These are phyloP conservation scores for Oncorhynchus clarkii DNA, from an alignment of 2,113 vertebrate species.

Conservation along the genomic window DNA sequence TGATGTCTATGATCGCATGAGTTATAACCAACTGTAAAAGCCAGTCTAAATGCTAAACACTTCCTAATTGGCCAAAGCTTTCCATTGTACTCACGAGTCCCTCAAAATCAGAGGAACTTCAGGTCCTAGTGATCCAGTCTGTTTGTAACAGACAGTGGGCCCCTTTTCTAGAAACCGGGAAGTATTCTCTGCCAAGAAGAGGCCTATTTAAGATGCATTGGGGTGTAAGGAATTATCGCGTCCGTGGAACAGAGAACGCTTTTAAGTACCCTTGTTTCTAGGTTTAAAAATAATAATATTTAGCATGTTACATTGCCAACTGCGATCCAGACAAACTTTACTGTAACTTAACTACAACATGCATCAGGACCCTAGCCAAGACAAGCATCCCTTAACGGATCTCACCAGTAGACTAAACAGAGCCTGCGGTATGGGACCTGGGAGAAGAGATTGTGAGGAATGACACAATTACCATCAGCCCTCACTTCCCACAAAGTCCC, in stretches of 20 bases:
- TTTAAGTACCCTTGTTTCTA: constrained; percentile 29
- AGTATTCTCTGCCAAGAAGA: constrained; percentile 28
- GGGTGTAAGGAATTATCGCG: constrained; percentile 23
- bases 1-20: constrained; percentile 33
- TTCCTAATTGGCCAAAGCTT: constrained; percentile 37
- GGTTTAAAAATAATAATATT: no score
- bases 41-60: constrained; percentile 32
- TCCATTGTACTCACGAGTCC: constrained; percentile 29
- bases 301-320: constrained; percentile 36
- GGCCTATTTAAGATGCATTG: constrained; percentile 19
- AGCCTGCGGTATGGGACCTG: constrained; percentile 20
- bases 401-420: constrained; percentile 45
- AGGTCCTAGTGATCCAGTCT: constrained; percentile 22
- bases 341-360: constrained; percentile 49
- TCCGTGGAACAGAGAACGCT: constrained; percentile 38
- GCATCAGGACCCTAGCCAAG: constrained; percentile 35
- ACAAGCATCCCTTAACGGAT: constrained; percentile 43
- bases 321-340: constrained; percentile 47
- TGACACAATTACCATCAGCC: constrained; percentile 23
- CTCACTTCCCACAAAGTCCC: constrained; percentile 33
- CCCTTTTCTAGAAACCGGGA: constrained; percentile 39
- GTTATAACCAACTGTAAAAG: constrained; percentile 37
- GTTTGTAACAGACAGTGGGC: constrained; percentile 35
- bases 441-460: constrained; percentile 27
- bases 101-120: constrained; percentile 26